These are phyloP conservation scores for Brachyhypopomus occidentalis DNA, from an alignment of 2,113 vertebrate genomes.

Conservation along the genomic window DNA sequence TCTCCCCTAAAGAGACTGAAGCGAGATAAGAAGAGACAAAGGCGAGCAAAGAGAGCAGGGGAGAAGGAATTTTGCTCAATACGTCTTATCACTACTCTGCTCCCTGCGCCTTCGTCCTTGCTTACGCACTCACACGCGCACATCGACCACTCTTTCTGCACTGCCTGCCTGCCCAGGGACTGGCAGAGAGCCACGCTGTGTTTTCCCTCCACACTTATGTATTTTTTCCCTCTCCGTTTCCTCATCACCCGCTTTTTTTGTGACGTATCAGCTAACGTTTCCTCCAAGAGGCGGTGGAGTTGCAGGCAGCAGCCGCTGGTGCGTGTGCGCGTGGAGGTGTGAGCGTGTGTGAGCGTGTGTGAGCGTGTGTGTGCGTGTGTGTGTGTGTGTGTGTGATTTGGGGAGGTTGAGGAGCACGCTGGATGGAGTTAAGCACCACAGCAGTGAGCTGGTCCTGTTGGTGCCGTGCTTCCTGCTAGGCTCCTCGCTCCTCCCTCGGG, in stretches of 20 bases:
- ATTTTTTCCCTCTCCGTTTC: conserved; percentile 18
- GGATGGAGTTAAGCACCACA: conserved; percentile 56
- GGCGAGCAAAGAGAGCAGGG: conserved; percentile 16
- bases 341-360: conserved; percentile 34
- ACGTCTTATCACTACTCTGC: conserved; percentile 29
- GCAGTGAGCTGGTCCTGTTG: conserved; percentile 49
- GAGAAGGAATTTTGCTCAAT: conserved; percentile 11
- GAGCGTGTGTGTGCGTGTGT: conserved; percentile 31
- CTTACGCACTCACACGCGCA: conserved; percentile 2
- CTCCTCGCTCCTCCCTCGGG: conserved; percentile 34
- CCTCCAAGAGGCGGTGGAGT: conserved; percentile 46
- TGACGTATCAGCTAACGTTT: conserved; percentile 47
- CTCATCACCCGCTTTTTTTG: conserved; percentile 18
- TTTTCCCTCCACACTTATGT: conserved; percentile 29
- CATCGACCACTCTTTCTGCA: conserved; percentile 23
- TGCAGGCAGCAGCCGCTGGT: conserved; percentile 38
- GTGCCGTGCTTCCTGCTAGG: conserved; percentile 42
- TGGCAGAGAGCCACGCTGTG: conserved; percentile 6
- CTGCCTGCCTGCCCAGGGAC: conserved; percentile 13
- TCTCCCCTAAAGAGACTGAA: conserved; percentile 34
- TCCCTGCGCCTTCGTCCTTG: conserved; percentile 23
- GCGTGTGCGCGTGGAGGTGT: conserved; percentile 42
- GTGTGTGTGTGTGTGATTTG: conserved; percentile 46
- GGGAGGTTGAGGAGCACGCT: conserved; percentile 51
- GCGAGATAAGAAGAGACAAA: conserved; percentile 4